Evolutionary conservation across 2,113 vertebrate genomes (phyloP), one percentile per base, ranked within the genome.

Genomic region (Acrocephalus kingi): DNA sequence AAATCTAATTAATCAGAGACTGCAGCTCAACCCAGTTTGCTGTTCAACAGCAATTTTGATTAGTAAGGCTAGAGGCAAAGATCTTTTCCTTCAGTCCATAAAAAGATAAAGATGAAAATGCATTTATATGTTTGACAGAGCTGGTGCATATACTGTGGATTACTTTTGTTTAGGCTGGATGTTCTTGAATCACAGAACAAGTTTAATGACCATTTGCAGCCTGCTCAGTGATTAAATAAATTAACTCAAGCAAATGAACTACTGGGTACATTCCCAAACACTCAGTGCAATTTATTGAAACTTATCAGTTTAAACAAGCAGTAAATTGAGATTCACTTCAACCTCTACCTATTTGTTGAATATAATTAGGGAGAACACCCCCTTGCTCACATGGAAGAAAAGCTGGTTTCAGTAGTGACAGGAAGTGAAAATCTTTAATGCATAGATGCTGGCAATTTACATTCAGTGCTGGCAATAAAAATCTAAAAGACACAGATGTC

Each of bases 291-390:
- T 95, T 98, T 97, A 97, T 97, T 97, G 97, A 97, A 97, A 97
- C 85, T 89, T 96, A 98, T 97, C 96, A 87, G 85, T 94, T 97
- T 97, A 97, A 98, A 98, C 81, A 97, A 97, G 92, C 81, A 98
- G 97, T 84, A 98, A 98, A 98, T 95, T 96, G 97, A 98, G 94
- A 98, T 98, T 98, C 96, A 97, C 92, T 98, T 98, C 97, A 97
- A 94, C 90, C 71, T 95, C 71, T 73, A 95, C 43, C 93, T 87
- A 55, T 97, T 96, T 81, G 72, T 89, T 33, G 69, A 96, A 94
- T 67, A 90, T 92, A 97, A 98, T 98, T 98, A 98, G 97, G 97
- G 91, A 95, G 98, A 97, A 98, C 90, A 97, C 88, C 97, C 92
- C 37, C 73, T 95, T 94, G 91, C 88, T 97, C 96, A 96, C 81